A percentile compares a stretch with the other conserved stretches of the same genome.
Evolutionary conservation across 2,888 invertebrate genomes (phyloP).

Genomic region (Nemoura dubitans): DNA sequence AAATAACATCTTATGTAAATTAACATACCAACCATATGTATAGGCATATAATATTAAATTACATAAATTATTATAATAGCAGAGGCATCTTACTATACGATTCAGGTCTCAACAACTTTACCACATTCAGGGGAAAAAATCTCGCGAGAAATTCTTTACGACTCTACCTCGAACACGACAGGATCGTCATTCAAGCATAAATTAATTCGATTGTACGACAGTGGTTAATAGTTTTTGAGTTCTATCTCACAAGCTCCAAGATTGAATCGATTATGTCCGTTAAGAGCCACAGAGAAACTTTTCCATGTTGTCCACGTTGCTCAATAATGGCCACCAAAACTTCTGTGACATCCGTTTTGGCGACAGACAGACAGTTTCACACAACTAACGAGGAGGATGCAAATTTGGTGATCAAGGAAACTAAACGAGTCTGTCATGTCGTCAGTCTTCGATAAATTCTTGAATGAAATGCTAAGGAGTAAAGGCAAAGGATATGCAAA

Average conservation of each 20-base stretch:
- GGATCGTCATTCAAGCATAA: neutral
- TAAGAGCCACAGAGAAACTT: neutral
- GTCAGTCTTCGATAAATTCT: neutral
- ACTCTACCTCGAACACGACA: neutral
- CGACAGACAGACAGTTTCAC: neutral
- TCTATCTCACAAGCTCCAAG: neutral
- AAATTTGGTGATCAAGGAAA: neutral
- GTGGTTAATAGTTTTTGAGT: neutral
- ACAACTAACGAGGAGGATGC: neutral
- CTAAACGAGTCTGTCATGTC: neutral
- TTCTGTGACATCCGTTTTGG: neutral
- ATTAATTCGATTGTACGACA: neutral
- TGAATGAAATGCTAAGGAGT: neutral
- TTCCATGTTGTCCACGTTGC: neutral
- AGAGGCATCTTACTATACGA: neutral
- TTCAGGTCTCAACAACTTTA: neutral
- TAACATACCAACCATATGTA: neutral
- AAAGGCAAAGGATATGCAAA: neutral
- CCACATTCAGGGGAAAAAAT: neutral
- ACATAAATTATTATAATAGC: constrained; percentile 12
- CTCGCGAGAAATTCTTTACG: neutral
- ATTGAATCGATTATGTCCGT: neutral
- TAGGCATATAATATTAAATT: constrained; percentile 7
- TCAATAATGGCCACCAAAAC: neutral
- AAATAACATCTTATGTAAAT: neutral